A percentile compares a stretch with the other conserved stretches of the same genome.
phyloP scores from a whole-genome alignment of 2,888 invertebrate genomes.

The Fragum sueziense region DNA sequence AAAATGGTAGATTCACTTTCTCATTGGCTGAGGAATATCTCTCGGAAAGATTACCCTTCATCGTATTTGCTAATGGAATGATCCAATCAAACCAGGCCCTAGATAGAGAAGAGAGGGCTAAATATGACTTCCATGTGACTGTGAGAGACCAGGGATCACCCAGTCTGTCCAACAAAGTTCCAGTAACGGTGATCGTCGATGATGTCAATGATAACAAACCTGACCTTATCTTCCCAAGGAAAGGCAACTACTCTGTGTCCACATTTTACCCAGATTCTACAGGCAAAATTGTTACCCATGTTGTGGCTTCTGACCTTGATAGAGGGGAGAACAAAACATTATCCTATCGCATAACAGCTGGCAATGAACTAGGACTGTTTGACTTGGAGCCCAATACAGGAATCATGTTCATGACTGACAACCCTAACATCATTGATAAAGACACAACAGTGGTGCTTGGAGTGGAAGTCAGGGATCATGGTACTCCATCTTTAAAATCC shows the following conservation, averaged over 20 bases:
- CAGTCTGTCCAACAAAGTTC: constrained; percentile 54
- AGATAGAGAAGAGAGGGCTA: constrained; percentile 65
- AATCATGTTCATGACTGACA: constrained; percentile 35
- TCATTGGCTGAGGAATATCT: constrained; percentile 39
- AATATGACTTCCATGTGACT: constrained; percentile 61
- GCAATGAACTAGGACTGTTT: constrained; percentile 64
- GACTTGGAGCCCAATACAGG: constrained; percentile 58
- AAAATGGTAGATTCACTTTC: constrained; percentile 65
- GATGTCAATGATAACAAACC: constrained; percentile 75
- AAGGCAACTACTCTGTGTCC: constrained; percentile 60
- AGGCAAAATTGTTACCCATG: constrained; percentile 48
- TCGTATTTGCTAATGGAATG: constrained; percentile 63
- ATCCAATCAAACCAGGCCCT: constrained; percentile 63
- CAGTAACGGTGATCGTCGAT: constrained; percentile 62
- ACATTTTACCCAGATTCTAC: constrained; percentile 45
- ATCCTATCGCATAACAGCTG: constrained; percentile 48
- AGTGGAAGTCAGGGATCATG: constrained; percentile 49
- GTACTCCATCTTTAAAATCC: constrained; percentile 20
- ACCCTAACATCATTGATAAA: constrained; percentile 35
- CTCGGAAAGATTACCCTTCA: constrained; percentile 60
- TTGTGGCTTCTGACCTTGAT: constrained; percentile 63
- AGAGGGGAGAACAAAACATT: constrained; percentile 60
- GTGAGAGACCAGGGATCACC: constrained; percentile 68
- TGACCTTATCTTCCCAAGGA: constrained; percentile 69
- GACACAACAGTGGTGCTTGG: constrained; percentile 41